These are phyloP conservation scores for Drosophila multiciliata DNA, from an alignment of 2,888 invertebrate species.

Conservation along the genomic window DNA sequence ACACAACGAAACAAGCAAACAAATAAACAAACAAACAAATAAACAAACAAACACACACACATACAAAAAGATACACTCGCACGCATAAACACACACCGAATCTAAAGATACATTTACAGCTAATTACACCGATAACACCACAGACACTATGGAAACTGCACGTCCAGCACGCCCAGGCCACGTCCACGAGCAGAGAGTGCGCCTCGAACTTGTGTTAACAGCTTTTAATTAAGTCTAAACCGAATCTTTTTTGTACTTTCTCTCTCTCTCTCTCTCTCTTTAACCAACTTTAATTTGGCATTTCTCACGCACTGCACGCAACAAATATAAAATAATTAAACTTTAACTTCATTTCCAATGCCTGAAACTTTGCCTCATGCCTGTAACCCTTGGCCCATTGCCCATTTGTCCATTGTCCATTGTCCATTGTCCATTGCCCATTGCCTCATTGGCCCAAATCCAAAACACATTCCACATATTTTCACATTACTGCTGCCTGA, in stretches of 20 bases:
- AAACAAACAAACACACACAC: conserved; percentile 19
- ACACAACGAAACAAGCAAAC: conserved; percentile 22
- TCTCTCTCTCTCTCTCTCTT: conserved; percentile 31
- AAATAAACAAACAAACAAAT: conserved; percentile 17
- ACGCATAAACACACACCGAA: conserved; percentile 20
- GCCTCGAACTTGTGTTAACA: conserved; percentile 46
- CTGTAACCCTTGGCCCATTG: conserved; percentile 29
- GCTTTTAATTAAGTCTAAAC: conserved; percentile 56
- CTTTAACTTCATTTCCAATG: conserved; percentile 41
- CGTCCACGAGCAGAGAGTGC: conserved; percentile 47
- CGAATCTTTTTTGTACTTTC: conserved; percentile 48
- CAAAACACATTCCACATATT: conserved; percentile 27
- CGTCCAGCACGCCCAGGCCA: conserved; percentile 53
- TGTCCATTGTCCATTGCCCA: conserved; percentile 3
- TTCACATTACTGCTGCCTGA: conserved; percentile 26
- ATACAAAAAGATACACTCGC: conserved; percentile 18
- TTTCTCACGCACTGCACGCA: conserved; percentile 49
- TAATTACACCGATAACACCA: conserved; percentile 23
- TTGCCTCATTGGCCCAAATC: background rate
- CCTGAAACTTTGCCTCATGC: conserved; percentile 33
- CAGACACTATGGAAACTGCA: conserved; percentile 55
- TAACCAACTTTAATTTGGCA: conserved; percentile 16
- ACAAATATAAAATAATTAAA: conserved; percentile 7
- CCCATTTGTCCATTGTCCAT: conserved; percentile 12
- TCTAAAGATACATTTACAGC: conserved; percentile 25